Conservation (phyloP, 2,113 vertebrate species). For the Nansenia antarctica region DNA sequence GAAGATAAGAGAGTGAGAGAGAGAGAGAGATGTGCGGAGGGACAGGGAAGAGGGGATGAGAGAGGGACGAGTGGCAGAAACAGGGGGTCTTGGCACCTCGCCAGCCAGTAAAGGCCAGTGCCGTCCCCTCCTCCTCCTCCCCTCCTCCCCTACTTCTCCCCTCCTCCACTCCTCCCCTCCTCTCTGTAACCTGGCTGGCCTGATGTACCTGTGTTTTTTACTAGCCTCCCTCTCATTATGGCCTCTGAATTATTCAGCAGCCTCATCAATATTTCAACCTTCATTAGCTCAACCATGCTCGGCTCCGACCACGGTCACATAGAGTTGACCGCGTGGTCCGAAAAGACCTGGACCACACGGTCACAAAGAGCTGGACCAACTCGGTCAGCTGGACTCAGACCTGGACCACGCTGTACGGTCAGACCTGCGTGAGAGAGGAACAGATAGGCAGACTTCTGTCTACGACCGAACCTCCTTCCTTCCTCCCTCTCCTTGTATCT, state of each 20-base stretch:
- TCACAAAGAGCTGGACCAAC: too few relatives aligned
- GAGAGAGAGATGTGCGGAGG: constrained; percentile 37
- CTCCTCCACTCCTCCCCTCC: constrained; percentile 4
- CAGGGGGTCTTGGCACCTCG: constrained; percentile 32
- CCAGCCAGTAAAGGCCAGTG: not conserved
- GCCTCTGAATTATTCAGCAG: constrained; percentile 64
- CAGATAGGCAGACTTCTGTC: too few relatives aligned
- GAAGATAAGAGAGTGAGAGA: constrained; percentile 28
- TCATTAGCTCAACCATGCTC: constrained; percentile 68
- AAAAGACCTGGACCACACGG: too few relatives aligned
- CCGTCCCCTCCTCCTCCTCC: not conserved
- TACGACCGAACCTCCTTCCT: not conserved
- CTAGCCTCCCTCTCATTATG: constrained; percentile 68
- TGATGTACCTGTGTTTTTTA: constrained; percentile 63
- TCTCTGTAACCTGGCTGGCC: constrained; percentile 15
- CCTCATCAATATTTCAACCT: constrained; percentile 71
- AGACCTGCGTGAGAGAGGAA: too few relatives aligned
- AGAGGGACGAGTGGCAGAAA: constrained; percentile 33
- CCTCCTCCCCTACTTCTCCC: not conserved
- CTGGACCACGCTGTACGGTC: too few relatives aligned
- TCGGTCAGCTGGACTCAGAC: too few relatives aligned
- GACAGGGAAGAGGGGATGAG: constrained; percentile 40
- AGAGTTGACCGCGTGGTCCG: too few relatives aligned
- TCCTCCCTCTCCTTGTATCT: not conserved
- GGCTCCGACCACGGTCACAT: not conserved